Conservation (phyloP, 2,113 vertebrate genomes). For the Clarias macrocephalus region DNA sequence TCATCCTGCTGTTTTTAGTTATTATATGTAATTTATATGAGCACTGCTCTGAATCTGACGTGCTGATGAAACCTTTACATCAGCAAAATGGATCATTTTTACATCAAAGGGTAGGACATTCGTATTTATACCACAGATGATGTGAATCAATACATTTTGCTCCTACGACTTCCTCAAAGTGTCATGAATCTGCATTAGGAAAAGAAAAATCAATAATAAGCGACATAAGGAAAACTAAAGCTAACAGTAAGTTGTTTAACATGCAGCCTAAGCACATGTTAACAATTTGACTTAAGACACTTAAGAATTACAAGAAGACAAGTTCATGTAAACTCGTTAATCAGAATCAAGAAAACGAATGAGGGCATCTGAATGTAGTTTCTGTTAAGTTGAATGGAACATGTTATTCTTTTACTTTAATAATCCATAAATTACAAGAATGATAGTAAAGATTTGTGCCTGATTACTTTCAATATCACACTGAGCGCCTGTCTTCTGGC, state of each 20-base stretch:
- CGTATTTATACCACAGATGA: not conserved
- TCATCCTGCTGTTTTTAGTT: not conserved
- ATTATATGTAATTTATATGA: not conserved
- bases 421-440: not conserved
- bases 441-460: not conserved
- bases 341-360: not conserved
- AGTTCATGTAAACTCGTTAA: not conserved
- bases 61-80: not conserved
- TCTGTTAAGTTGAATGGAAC: not conserved
- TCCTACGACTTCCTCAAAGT: not conserved
- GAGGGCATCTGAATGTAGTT: not conserved
- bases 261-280: not conserved
- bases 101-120: not conserved
- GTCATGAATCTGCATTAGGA: not conserved
- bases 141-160: not conserved
- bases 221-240: not conserved
- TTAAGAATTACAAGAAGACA: not conserved
- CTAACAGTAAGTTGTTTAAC: not conserved
- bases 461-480: not conserved
- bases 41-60: not conserved
- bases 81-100: not conserved
- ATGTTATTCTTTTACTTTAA: not conserved
- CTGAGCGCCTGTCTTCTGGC: not conserved
- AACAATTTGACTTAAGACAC: not conserved
- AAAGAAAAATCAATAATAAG: not conserved